Percentiles rank a stretch among this genome's conserved stretches.
These are phyloP conservation scores for Philopotamus ludificatus DNA, from an alignment of 1,140 invertebrate species.

Conservation along the genomic window DNA sequence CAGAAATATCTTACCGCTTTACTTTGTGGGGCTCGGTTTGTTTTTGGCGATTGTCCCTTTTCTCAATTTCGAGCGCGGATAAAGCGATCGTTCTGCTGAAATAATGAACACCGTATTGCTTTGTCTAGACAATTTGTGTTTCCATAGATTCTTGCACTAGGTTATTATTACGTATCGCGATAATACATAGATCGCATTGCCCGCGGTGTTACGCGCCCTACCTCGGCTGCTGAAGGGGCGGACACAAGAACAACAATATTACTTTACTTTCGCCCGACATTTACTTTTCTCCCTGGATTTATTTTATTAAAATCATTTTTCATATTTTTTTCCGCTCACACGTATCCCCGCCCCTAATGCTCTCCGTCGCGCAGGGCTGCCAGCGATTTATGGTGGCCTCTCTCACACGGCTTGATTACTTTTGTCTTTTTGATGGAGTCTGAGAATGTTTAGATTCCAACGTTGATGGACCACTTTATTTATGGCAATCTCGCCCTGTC, in stretches of 20 bases:
- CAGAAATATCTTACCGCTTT: neutral
- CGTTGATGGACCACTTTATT: constrained; percentile 22
- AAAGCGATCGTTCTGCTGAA: neutral
- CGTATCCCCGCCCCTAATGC: constrained; percentile 4
- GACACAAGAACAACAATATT: constrained; percentile 32
- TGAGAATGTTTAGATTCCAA: constrained; percentile 14
- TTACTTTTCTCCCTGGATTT: constrained; percentile 28
- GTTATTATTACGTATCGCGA: no score
- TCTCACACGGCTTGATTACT: constrained; percentile 25
- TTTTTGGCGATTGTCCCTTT: neutral
- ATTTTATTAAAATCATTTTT: constrained; percentile 42
- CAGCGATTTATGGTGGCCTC: constrained; percentile 10
- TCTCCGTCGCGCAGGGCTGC: neutral
- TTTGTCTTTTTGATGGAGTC: constrained; percentile 25
- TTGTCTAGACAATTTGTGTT: no score
- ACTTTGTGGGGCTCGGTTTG: neutral
- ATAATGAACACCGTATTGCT: no score
- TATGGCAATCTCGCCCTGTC: constrained; percentile 19
- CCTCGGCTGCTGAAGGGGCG: neutral
- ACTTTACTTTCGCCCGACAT: constrained; percentile 13
- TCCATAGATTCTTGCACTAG: no score
- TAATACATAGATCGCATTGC: neutral
- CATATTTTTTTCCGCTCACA: constrained; percentile 28
- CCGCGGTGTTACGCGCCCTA: neutral
- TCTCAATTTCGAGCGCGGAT: neutral